phyloP scores from a whole-genome alignment of 2,113 vertebrate genomes.

The Festucalex cinctus region DNA sequence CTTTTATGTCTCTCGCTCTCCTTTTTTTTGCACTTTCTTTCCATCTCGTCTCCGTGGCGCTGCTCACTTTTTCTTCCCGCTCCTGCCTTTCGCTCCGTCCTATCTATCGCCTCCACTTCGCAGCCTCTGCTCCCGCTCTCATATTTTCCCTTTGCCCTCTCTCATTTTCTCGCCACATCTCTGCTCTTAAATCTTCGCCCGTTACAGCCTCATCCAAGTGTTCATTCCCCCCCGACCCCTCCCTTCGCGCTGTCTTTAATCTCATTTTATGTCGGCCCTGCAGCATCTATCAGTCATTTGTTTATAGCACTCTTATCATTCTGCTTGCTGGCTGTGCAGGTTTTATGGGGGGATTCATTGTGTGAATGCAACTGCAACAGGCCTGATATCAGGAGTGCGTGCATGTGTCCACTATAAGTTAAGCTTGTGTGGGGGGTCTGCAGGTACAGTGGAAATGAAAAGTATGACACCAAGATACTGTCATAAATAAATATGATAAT shows the following conservation, averaged over 20 bases:
- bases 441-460: not conserved
- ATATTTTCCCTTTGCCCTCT: slow-evolving; percentile 17
- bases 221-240: slow-evolving; percentile 14
- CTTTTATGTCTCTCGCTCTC: slow-evolving; percentile 59
- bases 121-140: slow-evolving; percentile 33
- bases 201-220: slow-evolving; percentile 24
- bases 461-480: too few species aligned
- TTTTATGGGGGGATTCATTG: slow-evolving; percentile 10
- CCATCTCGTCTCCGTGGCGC: slow-evolving; percentile 24
- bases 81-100: slow-evolving; percentile 30
- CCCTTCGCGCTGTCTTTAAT: slow-evolving; percentile 36
- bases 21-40: slow-evolving; percentile 38
- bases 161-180: slow-evolving; percentile 27
- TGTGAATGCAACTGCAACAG: not conserved
- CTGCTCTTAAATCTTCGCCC: slow-evolving; percentile 38
- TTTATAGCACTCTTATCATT: slow-evolving; percentile 50
- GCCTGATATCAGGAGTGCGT: not conserved
- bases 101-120: slow-evolving; percentile 39
- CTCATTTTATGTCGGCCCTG: slow-evolving; percentile 48
- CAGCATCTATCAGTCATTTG: slow-evolving; percentile 53
- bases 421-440: not conserved
- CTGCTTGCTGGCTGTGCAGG: slow-evolving; percentile 11
- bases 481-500: too few species aligned
- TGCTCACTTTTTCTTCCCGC: slow-evolving; percentile 24
- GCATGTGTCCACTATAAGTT: not conserved